Evolutionary conservation across 2,888 invertebrate species (phyloP), one percentile per base, ranked within the genome.

Genomic region (Neoscelio sp.): DNA sequence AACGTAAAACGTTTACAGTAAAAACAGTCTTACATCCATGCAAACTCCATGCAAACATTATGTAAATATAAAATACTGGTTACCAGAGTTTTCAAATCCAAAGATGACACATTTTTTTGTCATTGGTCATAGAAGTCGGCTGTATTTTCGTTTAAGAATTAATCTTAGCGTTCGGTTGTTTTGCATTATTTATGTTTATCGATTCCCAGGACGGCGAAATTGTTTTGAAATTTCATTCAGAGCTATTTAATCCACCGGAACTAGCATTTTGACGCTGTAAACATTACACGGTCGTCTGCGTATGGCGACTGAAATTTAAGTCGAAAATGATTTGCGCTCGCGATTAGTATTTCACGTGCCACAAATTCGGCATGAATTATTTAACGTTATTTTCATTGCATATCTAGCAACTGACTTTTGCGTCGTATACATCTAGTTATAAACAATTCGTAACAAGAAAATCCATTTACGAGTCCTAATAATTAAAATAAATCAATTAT

Each of bases 301-400:
- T 40, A 18, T 33, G 23, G n/a, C 52, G 23, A 12, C 20, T 33
- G 40, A 52, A 67, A 60, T 60, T 60, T 35, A 28, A 52, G 52
- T 46, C 42, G 48, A 76, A 56, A 68, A 44, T 76, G 64, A 62
- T 65, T 74, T 52, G 42, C 15, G 17, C 13, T 64, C 17, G 46
- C 35, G 50, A 67, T 67, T 60, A 60, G 30, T 26, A 15, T 76
- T 76, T 70, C 68, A 76, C 46, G 56, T 17, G 48, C 50, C 20
- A 54, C 56, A 70, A 68, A 75, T 75, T 62, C 56, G 13, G 28
- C 28, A 48, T 54, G 68, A 60, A 62, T 54, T 68, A 62, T 68
- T 60, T 62, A 76, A 40, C 62, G 58, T 62, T 38, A 54, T 26
- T 62, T 68, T 68, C 46, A 48, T 46, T 68, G 48, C 44, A 13